A percentile compares a stretch with the other conserved stretches of the same genome.
Conservation (phyloP, 2,113 vertebrate genomes). For the Chloropsis hardwickii region DNA sequence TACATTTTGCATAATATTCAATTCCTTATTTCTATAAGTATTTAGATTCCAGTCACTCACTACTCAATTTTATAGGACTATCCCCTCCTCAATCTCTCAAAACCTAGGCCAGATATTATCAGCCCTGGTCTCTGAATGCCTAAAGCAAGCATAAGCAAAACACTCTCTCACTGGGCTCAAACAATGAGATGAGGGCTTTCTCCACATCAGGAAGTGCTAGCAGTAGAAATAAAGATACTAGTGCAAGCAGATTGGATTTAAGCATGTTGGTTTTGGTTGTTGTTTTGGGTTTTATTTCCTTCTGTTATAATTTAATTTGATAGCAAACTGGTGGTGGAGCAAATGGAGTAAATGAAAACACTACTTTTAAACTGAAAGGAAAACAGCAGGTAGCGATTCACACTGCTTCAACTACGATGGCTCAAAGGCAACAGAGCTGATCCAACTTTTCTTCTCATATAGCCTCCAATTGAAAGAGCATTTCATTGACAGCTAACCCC, state of each 20-base stretch:
- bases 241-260: neutral
- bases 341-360: neutral
- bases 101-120: neutral
- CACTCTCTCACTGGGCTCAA: neutral
- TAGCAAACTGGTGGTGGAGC: neutral
- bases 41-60: neutral
- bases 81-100: neutral
- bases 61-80: neutral
- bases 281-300: rapidly evolving
- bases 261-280: neutral
- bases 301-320: neutral
- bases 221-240: neutral
- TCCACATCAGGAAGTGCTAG: neutral
- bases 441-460: neutral
- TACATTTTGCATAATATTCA: neutral
- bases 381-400: neutral
- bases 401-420: neutral
- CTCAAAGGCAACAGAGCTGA: neutral
- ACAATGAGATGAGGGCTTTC: neutral
- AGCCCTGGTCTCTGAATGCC: neutral
- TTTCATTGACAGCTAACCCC: neutral
- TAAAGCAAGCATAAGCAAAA: neutral
- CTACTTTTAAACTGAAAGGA: neutral
- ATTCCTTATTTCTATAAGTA: neutral
- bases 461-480: neutral